Evolutionary conservation across 2,797 vertebrate genomes (phyloP).

Genomic region (Pteropus rufus): DNA sequence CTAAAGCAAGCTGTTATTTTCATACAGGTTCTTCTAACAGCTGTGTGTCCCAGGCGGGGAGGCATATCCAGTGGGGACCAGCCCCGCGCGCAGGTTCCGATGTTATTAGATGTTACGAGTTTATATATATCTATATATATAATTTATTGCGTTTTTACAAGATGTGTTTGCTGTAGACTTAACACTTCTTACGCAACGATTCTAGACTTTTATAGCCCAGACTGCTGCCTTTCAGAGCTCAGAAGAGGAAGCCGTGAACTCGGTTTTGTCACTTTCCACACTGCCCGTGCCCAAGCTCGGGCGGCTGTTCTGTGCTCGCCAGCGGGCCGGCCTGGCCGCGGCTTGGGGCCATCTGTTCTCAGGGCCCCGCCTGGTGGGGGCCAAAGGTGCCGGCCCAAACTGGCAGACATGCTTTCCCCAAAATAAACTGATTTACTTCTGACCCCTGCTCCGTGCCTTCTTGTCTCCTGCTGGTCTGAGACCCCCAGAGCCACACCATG

Average conservation of each 20-base stretch:
- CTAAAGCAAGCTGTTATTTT: slow-evolving; percentile 81
- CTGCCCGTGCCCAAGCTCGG: slow-evolving; percentile 66
- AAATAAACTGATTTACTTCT: slow-evolving; percentile 60
- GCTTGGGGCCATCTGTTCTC: slow-evolving; percentile 59
- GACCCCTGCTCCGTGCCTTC: not conserved
- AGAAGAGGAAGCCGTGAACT: slow-evolving; percentile 69
- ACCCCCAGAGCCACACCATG: accelerated
- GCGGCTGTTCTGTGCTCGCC: slow-evolving; percentile 68
- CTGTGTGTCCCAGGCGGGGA: slow-evolving; percentile 76
- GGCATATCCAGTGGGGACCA: slow-evolving; percentile 77
- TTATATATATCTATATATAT: slow-evolving; percentile 85
- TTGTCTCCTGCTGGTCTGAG: not conserved
- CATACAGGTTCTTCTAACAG: slow-evolving; percentile 83
- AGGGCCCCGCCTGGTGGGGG: slow-evolving; percentile 87
- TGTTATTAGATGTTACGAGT: slow-evolving; percentile 84
- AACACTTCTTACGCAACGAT: slow-evolving; percentile 87
- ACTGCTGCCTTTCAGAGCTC: slow-evolving; percentile 83
- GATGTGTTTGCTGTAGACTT: slow-evolving; percentile 87
- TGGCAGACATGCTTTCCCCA: slow-evolving; percentile 76
- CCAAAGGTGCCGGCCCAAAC: slow-evolving; percentile 85
- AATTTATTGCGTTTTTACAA: slow-evolving; percentile 92
- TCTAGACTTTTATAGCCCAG: slow-evolving; percentile 85
- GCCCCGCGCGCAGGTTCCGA: slow-evolving; percentile 81
- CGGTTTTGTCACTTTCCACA: slow-evolving; percentile 80
- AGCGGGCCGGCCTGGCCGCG: slow-evolving; percentile 85